phyloP scores from a whole-genome alignment of 2,888 invertebrate species.

The Noctua fimbriata region DNA sequence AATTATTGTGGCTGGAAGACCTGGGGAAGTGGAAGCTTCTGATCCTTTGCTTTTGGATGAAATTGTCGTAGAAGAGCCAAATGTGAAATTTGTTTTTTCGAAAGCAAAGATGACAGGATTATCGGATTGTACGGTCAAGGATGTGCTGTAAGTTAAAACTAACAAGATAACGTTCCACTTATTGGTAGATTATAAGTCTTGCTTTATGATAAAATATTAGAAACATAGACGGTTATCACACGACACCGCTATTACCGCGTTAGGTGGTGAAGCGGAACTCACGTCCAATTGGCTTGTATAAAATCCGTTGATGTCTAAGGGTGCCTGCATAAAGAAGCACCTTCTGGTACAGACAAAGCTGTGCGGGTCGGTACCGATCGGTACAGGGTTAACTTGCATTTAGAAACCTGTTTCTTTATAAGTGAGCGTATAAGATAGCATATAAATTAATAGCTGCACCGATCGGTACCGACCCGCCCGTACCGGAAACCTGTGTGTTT shows the following conservation, averaged over 20 bases:
- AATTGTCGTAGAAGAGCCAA: constrained; percentile 41
- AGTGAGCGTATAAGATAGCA: no score
- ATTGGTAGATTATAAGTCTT: not conserved
- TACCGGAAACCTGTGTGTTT: no score
- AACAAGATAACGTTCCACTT: not conserved
- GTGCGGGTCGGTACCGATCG: no score
- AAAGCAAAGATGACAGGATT: constrained; percentile 54
- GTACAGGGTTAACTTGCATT: no score
- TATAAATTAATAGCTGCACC: no score
- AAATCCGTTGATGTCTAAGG: no score
- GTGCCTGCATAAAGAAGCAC: no score
- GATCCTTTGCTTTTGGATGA: constrained; percentile 69
- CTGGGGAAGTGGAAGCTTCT: constrained; percentile 61
- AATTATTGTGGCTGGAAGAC: constrained; percentile 59
- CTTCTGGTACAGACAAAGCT: no score
- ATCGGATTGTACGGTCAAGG: constrained; percentile 45
- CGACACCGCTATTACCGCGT: not conserved
- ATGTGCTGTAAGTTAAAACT: constrained; percentile 44
- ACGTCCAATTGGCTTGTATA: not conserved
- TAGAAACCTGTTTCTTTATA: no score
- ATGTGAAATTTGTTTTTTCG: constrained; percentile 38
- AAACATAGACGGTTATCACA: not conserved
- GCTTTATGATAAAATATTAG: not conserved
- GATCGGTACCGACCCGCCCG: no score
- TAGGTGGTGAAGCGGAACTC: no score